These are phyloP conservation scores for Maccullochella peelii DNA, from an alignment of 2,113 vertebrate species.

Conservation along the genomic window DNA sequence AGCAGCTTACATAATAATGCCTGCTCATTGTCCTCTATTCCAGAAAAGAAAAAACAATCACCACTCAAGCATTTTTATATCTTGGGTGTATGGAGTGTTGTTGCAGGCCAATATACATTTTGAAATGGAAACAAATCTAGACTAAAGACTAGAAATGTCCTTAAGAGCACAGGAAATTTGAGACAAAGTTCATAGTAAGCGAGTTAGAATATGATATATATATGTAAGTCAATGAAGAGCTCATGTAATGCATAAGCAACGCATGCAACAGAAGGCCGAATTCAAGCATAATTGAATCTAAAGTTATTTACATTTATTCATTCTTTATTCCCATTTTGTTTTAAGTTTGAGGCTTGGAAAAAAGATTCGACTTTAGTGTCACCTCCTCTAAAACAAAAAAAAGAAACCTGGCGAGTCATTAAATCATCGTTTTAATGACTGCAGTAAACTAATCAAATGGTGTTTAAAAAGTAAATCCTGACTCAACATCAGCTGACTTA, in stretches of 20 bases:
- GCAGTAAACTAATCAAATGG: not conserved
- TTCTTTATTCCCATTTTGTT: not conserved
- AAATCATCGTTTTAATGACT: too few species aligned
- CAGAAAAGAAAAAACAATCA: slow-evolving; percentile 50
- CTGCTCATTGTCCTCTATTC: slow-evolving; percentile 45
- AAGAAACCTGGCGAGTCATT: not conserved
- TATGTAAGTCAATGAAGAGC: too few species aligned
- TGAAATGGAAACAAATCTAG: too few species aligned
- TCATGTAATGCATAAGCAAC: too few species aligned
- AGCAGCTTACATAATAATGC: slow-evolving; percentile 42
- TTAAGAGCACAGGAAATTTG: not conserved
- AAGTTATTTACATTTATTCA: not conserved
- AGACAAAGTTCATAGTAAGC: not conserved
- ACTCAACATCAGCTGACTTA: not conserved
- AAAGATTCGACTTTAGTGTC: too few species aligned
- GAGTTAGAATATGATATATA: too few species aligned
- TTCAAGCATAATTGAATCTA: not conserved
- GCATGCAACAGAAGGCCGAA: not conserved
- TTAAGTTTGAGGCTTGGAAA: not conserved
- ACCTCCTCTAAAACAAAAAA: not conserved
- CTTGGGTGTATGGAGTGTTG: not conserved
- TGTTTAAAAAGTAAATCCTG: not conserved
- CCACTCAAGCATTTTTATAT: slow-evolving; percentile 37
- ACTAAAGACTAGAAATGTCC: not conserved
- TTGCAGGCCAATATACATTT: too few species aligned